These are phyloP conservation scores for Aspidoscelis tigris DNA, from an alignment of 2,113 vertebrate genomes.

Conservation along the genomic window DNA sequence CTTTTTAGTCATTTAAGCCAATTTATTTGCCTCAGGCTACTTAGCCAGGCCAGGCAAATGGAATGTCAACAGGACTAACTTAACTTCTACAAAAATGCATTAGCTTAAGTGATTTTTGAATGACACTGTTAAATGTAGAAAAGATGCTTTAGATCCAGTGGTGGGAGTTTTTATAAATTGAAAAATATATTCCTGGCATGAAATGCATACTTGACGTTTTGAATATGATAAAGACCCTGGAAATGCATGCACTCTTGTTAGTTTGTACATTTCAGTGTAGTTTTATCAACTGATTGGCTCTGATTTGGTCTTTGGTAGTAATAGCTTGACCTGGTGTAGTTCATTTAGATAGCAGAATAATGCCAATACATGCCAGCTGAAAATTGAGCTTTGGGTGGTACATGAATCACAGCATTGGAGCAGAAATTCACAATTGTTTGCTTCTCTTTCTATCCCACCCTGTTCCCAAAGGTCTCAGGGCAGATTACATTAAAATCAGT, in stretches of 20 bases:
- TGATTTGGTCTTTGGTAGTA: slow-evolving; percentile 26
- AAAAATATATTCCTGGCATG: slow-evolving; percentile 33
- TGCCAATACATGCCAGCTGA: slow-evolving; percentile 33
- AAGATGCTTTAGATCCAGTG: not conserved
- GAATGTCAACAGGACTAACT: not conserved
- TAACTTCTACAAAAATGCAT: not conserved
- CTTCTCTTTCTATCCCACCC: no score
- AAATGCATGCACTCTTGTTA: slow-evolving; percentile 16
- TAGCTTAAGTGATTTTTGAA: slow-evolving; percentile 9
- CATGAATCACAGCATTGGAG: slow-evolving; percentile 38
- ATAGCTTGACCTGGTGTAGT: slow-evolving; percentile 29
- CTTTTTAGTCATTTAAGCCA: not conserved
- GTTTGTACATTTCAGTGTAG: not conserved
- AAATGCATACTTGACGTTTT: slow-evolving; percentile 55
- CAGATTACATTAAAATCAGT: no score
- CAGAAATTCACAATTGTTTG: slow-evolving; percentile 15
- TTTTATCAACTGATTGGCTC: slow-evolving; percentile 2
- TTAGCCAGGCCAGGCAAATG: not conserved
- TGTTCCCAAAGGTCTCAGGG: no score
- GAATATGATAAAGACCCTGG: not conserved
- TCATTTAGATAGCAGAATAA: slow-evolving; percentile 2
- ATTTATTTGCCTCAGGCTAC: not conserved
- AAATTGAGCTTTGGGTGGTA: not conserved
- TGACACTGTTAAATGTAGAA: not conserved
- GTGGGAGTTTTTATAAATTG: not conserved